Percentiles rank a stretch among this genome's conserved stretches.
These are phyloP conservation scores for Drosophila kambysellisi DNA, from an alignment of 2,888 invertebrate genomes.

Conservation along the genomic window DNA sequence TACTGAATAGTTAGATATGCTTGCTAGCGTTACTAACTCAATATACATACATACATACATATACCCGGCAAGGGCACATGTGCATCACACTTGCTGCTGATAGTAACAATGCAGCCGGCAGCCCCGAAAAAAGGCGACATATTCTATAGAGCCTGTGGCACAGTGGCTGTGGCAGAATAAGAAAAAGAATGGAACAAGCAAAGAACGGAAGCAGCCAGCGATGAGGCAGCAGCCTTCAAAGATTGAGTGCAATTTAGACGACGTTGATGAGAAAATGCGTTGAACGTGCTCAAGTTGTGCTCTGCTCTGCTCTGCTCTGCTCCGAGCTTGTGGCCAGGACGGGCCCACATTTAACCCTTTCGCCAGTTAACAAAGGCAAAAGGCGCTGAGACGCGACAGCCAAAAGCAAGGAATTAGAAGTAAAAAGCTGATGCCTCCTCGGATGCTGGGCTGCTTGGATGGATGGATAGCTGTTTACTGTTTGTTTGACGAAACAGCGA, in stretches of 20 bases:
- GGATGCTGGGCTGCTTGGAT: not conserved
- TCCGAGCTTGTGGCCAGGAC: constrained; percentile 45
- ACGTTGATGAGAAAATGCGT: constrained; percentile 78
- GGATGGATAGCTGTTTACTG: constrained; percentile 36
- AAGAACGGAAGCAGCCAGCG: constrained; percentile 50
- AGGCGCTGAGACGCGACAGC: constrained; percentile 26
- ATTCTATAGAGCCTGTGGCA: constrained; percentile 35
- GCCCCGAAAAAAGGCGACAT: constrained; percentile 53
- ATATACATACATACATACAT: constrained; percentile 6
- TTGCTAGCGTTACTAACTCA: constrained; percentile 18
- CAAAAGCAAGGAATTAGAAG: constrained; percentile 62
- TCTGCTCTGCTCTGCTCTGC: constrained; percentile 19
- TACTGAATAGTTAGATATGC: constrained; percentile 4
- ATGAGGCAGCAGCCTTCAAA: constrained; percentile 73
- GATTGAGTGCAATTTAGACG: constrained; percentile 81
- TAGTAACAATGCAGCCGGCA: constrained; percentile 62
- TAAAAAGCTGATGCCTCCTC: constrained; percentile 28
- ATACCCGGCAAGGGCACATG: constrained; percentile 40
- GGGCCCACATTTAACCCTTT: constrained; percentile 71
- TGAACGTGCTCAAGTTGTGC: constrained; percentile 82
- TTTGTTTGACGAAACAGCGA: constrained; percentile 47
- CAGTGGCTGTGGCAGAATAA: constrained; percentile 21
- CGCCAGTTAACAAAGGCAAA: constrained; percentile 64
- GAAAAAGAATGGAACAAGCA: constrained; percentile 38
- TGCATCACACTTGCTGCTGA: constrained; percentile 16